A percentile compares a stretch with the other conserved stretches of the same genome.
phyloP scores from a whole-genome alignment of 2,797 vertebrate species.

The Bovichtus diacanthus region DNA sequence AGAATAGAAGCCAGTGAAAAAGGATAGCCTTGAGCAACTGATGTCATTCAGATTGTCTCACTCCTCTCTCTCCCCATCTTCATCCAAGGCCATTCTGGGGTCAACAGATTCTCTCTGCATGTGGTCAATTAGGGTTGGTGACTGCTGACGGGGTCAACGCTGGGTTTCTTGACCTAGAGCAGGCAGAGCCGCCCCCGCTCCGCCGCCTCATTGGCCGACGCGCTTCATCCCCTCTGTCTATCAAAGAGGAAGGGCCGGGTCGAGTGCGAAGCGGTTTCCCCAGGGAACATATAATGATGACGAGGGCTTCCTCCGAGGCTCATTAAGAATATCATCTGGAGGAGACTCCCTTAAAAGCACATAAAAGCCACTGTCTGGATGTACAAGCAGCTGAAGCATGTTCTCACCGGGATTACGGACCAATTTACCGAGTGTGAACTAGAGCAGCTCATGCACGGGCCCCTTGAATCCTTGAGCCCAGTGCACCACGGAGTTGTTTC shows the following conservation, averaged over 20 bases:
- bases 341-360: slow-evolving; percentile 74
- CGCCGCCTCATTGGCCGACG: slow-evolving; percentile 16
- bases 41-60: slow-evolving; percentile 11
- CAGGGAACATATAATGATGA: slow-evolving; percentile 67
- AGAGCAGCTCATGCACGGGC: slow-evolving; percentile 37
- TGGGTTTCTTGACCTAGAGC: slow-evolving; percentile 32
- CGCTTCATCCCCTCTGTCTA: slow-evolving; percentile 17
- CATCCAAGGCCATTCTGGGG: slow-evolving; percentile 10
- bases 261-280: slow-evolving; percentile 26
- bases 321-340: slow-evolving; percentile 76
- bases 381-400: slow-evolving; percentile 55
- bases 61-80: slow-evolving; percentile 6
- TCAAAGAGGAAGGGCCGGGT: slow-evolving; percentile 34
- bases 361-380: slow-evolving; percentile 68
- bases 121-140: slow-evolving; percentile 47
- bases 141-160: slow-evolving; percentile 35
- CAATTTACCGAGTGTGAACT: slow-evolving; percentile 71
- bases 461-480: slow-evolving; percentile 29
- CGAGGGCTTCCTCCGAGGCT: slow-evolving; percentile 68
- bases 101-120: slow-evolving; percentile 33
- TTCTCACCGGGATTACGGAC: slow-evolving; percentile 67
- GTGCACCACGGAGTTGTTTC: slow-evolving; percentile 20
- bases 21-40: slow-evolving; percentile 8
- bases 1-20: background rate
- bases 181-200: slow-evolving; percentile 19